Base-by-base conservation (phyloP, 2,888 invertebrate genomes). In the Cantharis lateralis region DNA sequence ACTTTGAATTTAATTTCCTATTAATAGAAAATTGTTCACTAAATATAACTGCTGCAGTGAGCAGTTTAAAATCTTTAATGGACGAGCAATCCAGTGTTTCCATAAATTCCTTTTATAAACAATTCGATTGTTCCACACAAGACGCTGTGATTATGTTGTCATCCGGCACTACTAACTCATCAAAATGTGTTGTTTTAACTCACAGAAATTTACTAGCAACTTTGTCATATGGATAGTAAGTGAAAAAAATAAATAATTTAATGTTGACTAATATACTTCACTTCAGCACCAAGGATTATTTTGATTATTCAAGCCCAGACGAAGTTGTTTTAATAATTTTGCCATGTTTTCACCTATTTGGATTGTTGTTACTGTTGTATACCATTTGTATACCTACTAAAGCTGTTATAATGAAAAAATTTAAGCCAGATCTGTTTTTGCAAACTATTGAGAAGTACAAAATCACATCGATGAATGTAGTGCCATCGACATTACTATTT, bases 311-410 rank as follows among this genome's bases (percentile, higher is more conserved):
- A 1, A 84, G 88, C 5, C 15, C 16, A 26, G 84, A 86, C 0
- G 77, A 80, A 10, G n/a, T n/a, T 13, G 82, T 90, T 70, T 69
- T 69, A 15, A 93, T 92, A 0, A 88, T 95, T 48, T 91, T 95
- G 77, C 96, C 96, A 13, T 95, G 95, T 90, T 96, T 94, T 87
- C 96, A 96, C 87, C 92, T 93, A 0, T 95, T 94, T 84, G 95
- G 95, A 0, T 94, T 94, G 84, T 90, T 93, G 78, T 89, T 93
- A n/a, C 88, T 94, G 81, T 89, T 91, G 5, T 15, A 18, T 10
- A 13, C 16, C 18, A 16, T 87, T 91, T 18, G 88, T 93, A 66
- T 86, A 91, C 15, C 84, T 91, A 2, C 90, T 90, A 84, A 82
- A 80, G 70, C 83, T 63, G 63, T 87, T 82, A 86, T 74, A 10